These are phyloP conservation scores for Meloidogyne floridensis DNA, from an alignment of 1,140 invertebrate genomes.

Conservation along the genomic window DNA sequence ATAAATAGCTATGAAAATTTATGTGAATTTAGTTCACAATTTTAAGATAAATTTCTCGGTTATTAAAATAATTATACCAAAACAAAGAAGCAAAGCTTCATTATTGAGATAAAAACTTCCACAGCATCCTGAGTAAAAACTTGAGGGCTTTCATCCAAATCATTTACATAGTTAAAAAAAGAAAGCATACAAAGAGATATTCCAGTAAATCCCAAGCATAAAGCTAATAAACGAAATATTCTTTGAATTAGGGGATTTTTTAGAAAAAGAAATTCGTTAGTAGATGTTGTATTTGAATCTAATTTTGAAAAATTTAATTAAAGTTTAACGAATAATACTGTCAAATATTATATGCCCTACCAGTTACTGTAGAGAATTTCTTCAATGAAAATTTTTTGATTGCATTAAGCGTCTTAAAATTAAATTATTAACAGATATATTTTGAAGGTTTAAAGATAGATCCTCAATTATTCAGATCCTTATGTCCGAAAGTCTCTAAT, in stretches of 20 bases:
- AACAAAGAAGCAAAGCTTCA: slow-evolving; percentile 16
- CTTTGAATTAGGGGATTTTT: not conserved
- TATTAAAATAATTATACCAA: not conserved
- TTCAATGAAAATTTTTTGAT: not conserved
- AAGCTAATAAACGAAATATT: not conserved
- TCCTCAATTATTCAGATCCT: no score
- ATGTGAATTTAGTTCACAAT: not conserved
- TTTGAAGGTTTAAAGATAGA: no score
- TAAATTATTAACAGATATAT: not conserved
- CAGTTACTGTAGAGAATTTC: slow-evolving; percentile 1
- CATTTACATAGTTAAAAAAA: slow-evolving; percentile 24
- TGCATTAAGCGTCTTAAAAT: not conserved
- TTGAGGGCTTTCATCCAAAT: slow-evolving; percentile 12
- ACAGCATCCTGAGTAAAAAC: slow-evolving; percentile 21
- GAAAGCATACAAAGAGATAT: slow-evolving; percentile 15
- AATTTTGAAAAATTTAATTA: not conserved
- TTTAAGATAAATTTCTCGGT: not conserved
- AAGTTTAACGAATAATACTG: not conserved
- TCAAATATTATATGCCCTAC: not conserved
- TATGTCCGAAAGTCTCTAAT: no score
- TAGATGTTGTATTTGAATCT: not conserved
- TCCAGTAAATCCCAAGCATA: not conserved
- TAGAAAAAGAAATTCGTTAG: not conserved
- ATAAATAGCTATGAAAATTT: slow-evolving; percentile 12
- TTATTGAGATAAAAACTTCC: not conserved